These are phyloP conservation scores for Seriola aureovittata DNA, from an alignment of 2,113 vertebrate species.

Conservation along the genomic window DNA sequence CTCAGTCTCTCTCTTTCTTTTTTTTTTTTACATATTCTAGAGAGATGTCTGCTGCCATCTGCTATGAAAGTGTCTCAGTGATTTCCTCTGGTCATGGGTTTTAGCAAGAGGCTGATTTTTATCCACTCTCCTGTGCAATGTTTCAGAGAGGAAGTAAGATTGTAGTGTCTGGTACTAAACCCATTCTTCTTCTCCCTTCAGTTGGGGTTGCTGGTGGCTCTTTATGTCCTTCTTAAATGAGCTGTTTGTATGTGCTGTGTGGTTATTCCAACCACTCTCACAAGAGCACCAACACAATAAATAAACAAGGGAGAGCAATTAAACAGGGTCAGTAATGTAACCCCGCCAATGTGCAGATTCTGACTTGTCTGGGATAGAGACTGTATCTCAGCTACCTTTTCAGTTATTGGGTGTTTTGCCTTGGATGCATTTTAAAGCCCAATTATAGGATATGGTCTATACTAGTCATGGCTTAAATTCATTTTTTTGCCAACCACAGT, in stretches of 20 bases:
- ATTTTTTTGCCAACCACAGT: too few relatives aligned
- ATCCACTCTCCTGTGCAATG: slow-evolving; percentile 2
- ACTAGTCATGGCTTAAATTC: too few relatives aligned
- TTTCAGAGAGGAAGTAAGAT: slow-evolving; percentile 1
- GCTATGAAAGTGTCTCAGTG: slow-evolving; percentile 36
- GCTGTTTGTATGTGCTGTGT: not conserved
- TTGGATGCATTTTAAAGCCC: too few relatives aligned
- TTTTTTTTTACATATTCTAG: not conserved
- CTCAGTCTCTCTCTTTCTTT: not conserved
- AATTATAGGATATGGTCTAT: too few relatives aligned
- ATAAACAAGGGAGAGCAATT: not conserved
- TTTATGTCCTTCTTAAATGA: slow-evolving; percentile 11
- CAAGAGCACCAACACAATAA: not conserved
- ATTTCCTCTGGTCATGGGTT: slow-evolving; percentile 28
- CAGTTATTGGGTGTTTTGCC: not conserved
- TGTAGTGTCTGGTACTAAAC: not conserved
- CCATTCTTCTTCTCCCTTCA: not conserved
- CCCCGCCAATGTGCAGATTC: not conserved
- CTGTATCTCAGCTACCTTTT: not conserved
- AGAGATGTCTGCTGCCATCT: slow-evolving; percentile 31
- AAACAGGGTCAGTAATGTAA: not conserved
- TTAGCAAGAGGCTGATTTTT: slow-evolving; percentile 19
- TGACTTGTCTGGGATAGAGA: not conserved
- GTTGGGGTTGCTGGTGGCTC: not conserved
- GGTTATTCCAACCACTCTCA: not conserved